Percentiles rank a stretch among this genome's conserved stretches.
Conservation (phyloP, 1,140 invertebrate species). For the Oncopeltus fasciatus region DNA sequence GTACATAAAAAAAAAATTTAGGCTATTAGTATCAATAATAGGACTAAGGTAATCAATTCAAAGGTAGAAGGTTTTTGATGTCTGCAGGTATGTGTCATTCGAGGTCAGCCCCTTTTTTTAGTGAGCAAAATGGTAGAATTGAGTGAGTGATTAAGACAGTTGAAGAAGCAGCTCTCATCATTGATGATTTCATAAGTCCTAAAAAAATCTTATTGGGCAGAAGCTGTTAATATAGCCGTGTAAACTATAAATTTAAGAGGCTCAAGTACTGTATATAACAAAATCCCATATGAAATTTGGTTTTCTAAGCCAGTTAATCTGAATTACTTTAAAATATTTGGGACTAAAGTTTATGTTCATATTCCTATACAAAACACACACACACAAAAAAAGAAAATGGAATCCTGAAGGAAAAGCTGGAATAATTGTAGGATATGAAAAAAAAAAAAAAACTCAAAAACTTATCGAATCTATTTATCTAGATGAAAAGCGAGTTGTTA, state of each 20-base stretch:
- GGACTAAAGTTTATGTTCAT: slow-evolving; percentile 10
- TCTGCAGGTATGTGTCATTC: slow-evolving; percentile 27
- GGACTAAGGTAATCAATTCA: slow-evolving; percentile 26
- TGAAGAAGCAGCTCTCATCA: slow-evolving; percentile 25
- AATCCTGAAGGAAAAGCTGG: too few relatives aligned
- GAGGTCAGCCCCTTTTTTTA: slow-evolving; percentile 30
- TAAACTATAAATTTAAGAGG: slow-evolving; percentile 31
- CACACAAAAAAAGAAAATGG: too few relatives aligned
- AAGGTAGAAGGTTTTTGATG: neutral
- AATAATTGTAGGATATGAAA: too few relatives aligned
- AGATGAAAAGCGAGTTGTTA: too few relatives aligned
- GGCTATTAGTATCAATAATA: too few relatives aligned
- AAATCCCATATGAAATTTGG: slow-evolving; percentile 28
- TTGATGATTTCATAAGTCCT: slow-evolving; percentile 27
- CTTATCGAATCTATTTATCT: too few relatives aligned
- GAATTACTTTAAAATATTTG: slow-evolving; percentile 11
- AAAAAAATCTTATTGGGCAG: slow-evolving; percentile 28
- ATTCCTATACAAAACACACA: slow-evolving; percentile 10
- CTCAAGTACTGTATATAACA: slow-evolving; percentile 23
- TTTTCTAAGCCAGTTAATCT: slow-evolving; percentile 2
- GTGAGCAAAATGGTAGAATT: slow-evolving; percentile 34
- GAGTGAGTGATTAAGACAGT: slow-evolving; percentile 30
- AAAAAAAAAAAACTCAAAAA: too few relatives aligned
- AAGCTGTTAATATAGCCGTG: slow-evolving; percentile 30
- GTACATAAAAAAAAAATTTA: neutral